These are phyloP conservation scores for Crotalus horridus DNA, from an alignment of 2,113 vertebrate species.

Conservation along the genomic window DNA sequence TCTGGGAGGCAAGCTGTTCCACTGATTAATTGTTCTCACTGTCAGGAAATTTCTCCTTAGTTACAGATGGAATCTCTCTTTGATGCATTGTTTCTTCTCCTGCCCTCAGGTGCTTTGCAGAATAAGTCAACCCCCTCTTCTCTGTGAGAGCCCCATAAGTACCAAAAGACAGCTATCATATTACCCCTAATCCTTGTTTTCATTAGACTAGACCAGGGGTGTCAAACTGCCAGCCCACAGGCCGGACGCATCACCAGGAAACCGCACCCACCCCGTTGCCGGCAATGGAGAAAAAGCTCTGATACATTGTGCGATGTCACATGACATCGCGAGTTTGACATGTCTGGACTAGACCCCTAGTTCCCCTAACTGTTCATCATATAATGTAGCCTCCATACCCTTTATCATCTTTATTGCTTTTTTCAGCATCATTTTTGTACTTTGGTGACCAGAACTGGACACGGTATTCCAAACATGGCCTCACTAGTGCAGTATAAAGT, in stretches of 20 bases:
- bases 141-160: neutral
- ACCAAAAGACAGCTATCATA: neutral
- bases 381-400: neutral
- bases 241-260: too few species aligned
- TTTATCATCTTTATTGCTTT: neutral
- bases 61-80: neutral
- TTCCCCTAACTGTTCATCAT: neutral
- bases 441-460: neutral
- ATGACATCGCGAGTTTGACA: too few species aligned
- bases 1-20: neutral
- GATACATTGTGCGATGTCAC: too few species aligned
- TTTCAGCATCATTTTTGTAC: neutral
- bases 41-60: neutral
- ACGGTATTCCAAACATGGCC: neutral
- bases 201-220: neutral
- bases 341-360: neutral
- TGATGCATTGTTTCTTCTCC: neutral
- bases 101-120: neutral
- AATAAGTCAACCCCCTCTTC: neutral
- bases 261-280: too few species aligned
- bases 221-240: too few species aligned
- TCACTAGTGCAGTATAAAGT: neutral
- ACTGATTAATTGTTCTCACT: neutral
- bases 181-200: neutral
- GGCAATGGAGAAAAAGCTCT: too few species aligned